Evolutionary conservation across 2,888 invertebrate species (phyloP).

Genomic region (Plemyria rubiginata): DNA sequence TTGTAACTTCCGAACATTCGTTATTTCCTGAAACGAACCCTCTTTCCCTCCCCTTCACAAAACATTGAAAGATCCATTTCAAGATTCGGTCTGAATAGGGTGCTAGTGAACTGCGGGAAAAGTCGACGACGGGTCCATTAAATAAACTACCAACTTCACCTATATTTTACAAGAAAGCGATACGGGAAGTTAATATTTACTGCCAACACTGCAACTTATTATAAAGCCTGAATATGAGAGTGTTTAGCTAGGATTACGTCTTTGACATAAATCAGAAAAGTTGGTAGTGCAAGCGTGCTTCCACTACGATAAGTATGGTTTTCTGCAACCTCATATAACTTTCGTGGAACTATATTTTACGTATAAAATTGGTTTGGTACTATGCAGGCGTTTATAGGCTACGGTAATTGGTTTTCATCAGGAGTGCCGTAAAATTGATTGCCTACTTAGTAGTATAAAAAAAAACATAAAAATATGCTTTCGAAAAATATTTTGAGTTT

Average conservation of each 20-base stretch:
- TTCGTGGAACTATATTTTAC: constrained; percentile 1
- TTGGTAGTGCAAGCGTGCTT: constrained; percentile 29
- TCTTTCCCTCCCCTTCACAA: constrained; percentile 31
- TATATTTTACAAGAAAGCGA: constrained; percentile 68
- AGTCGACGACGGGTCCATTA: constrained; percentile 64
- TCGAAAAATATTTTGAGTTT: too few relatives aligned
- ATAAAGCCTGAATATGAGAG: constrained; percentile 38
- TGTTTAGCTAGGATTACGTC: constrained; percentile 39
- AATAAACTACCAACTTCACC: constrained; percentile 69
- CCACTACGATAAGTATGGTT: constrained; percentile 19
- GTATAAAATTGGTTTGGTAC: neutral
- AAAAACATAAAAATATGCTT: too few relatives aligned
- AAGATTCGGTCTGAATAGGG: constrained; percentile 58
- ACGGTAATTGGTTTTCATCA: too few relatives aligned
- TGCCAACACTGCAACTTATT: constrained; percentile 44
- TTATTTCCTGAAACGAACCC: constrained; percentile 34
- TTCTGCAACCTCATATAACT: constrained; percentile 15
- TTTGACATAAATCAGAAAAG: constrained; percentile 44
- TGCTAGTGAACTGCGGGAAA: constrained; percentile 54
- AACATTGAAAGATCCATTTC: constrained; percentile 52
- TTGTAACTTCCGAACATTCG: constrained; percentile 22
- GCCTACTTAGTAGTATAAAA: too few relatives aligned
- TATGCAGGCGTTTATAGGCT: too few relatives aligned
- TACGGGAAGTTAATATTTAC: constrained; percentile 65
- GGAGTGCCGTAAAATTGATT: too few relatives aligned